These are phyloP conservation scores for Drosophila pruinosa DNA, from an alignment of 1,140 invertebrate species.

Conservation along the genomic window DNA sequence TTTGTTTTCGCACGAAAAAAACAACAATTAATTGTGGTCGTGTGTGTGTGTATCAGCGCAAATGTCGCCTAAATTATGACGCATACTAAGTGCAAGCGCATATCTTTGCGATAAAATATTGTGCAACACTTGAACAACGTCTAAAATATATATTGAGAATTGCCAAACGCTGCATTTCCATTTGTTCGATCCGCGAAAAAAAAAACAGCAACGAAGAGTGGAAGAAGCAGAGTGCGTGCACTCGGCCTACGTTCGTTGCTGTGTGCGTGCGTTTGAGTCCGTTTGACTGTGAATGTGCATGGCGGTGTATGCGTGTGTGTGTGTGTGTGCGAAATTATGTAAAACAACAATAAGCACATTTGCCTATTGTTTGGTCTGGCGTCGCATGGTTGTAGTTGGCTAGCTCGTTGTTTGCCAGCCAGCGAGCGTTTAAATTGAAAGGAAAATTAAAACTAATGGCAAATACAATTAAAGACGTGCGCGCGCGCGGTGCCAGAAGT, in stretches of 20 bases:
- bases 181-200: slow-evolving; percentile 14
- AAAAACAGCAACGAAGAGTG: slow-evolving; percentile 29
- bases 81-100: slow-evolving; percentile 60
- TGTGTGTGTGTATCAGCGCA: slow-evolving; percentile 47
- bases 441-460: slow-evolving; percentile 35
- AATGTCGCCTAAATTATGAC: slow-evolving; percentile 69
- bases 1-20: slow-evolving; percentile 35
- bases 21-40: slow-evolving; percentile 57
- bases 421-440: neutral
- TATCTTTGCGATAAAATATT: slow-evolving; percentile 29
- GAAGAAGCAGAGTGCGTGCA: slow-evolving; percentile 58
- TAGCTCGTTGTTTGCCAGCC: slow-evolving; percentile 10
- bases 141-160: slow-evolving; percentile 28
- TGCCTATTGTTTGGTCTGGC: slow-evolving; percentile 37
- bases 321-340: slow-evolving; percentile 70
- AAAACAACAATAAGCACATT: slow-evolving; percentile 59
- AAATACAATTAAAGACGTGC: slow-evolving; percentile 29
- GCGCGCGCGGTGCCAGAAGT: slow-evolving; percentile 4
- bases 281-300: slow-evolving; percentile 11
- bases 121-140: slow-evolving; percentile 39
- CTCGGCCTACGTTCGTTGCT: slow-evolving; percentile 45
- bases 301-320: slow-evolving; percentile 46
- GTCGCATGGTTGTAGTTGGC: slow-evolving; percentile 13
- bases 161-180: slow-evolving; percentile 20
- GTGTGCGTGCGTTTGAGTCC: slow-evolving; percentile 18